Evolutionary conservation across 2,888 invertebrate species (phyloP).

Genomic region (Epirrhoe alternata): DNA sequence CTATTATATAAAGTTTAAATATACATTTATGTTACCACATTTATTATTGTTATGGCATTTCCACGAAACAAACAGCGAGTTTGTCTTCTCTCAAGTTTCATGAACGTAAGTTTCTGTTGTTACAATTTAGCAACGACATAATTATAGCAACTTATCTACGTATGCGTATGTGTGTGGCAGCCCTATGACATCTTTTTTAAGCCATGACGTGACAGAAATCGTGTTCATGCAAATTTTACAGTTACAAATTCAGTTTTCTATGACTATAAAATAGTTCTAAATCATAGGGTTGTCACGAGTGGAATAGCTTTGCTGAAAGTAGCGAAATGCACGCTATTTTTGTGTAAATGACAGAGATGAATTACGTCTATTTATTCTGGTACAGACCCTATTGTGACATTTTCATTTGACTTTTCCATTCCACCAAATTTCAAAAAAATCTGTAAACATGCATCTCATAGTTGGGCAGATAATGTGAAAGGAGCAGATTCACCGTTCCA

Average conservation of each 20-base stretch:
- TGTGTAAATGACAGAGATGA: conserved; percentile 30
- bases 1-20: neutral
- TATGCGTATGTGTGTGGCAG: conserved; percentile 15
- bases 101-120: neutral
- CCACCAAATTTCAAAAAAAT: no score
- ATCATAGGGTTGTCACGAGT: conserved; percentile 40
- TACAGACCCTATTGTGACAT: conserved; percentile 3
- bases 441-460: no score
- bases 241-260: conserved; percentile 49
- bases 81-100: neutral
- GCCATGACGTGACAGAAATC: conserved; percentile 44
- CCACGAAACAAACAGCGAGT: neutral
- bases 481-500: no score
- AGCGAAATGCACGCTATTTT: conserved; percentile 28
- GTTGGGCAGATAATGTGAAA: no score
- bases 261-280: conserved; percentile 49
- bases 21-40: neutral
- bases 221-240: conserved; percentile 45
- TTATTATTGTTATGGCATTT: neutral
- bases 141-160: no score
- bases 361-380: conserved; percentile 5
- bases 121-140: neutral
- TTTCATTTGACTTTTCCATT: neutral
- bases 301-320: conserved; percentile 34
- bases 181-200: conserved; percentile 43